phyloP scores from a whole-genome alignment of 2,797 vertebrate species.

The Pampus argenteus region DNA sequence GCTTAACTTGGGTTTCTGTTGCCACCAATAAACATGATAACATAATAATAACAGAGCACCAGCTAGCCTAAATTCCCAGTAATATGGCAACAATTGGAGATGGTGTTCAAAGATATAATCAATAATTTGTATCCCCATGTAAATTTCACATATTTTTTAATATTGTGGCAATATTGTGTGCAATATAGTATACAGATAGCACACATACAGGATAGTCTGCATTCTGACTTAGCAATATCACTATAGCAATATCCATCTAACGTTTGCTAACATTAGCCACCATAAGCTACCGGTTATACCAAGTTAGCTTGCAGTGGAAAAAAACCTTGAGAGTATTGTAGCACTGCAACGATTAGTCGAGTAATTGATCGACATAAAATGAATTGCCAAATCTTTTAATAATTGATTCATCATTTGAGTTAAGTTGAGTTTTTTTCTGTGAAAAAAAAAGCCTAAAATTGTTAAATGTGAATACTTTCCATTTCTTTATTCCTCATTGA shows the following conservation, averaged over 20 bases:
- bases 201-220: too few relatives aligned
- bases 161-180: too few relatives aligned
- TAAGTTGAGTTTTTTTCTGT: too few relatives aligned
- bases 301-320: neutral
- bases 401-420: too few relatives aligned
- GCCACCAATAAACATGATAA: neutral
- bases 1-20: slow-evolving; percentile 13
- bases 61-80: neutral
- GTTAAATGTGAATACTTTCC: too few relatives aligned
- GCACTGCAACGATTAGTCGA: too few relatives aligned
- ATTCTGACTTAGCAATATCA: neutral
- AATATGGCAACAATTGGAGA: slow-evolving; percentile 4
- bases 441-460: too few relatives aligned
- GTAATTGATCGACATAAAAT: too few relatives aligned
- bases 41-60: neutral
- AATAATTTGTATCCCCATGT: neutral
- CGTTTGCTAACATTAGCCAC: neutral
- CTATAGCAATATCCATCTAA: neutral
- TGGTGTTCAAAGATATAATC: neutral
- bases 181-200: neutral
- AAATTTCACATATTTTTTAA: neutral
- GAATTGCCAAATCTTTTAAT: too few relatives aligned
- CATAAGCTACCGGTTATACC: neutral
- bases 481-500: neutral
- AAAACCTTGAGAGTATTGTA: neutral